phyloP scores from a whole-genome alignment of 2,888 invertebrate genomes.

The Punctoribates punctum region DNA sequence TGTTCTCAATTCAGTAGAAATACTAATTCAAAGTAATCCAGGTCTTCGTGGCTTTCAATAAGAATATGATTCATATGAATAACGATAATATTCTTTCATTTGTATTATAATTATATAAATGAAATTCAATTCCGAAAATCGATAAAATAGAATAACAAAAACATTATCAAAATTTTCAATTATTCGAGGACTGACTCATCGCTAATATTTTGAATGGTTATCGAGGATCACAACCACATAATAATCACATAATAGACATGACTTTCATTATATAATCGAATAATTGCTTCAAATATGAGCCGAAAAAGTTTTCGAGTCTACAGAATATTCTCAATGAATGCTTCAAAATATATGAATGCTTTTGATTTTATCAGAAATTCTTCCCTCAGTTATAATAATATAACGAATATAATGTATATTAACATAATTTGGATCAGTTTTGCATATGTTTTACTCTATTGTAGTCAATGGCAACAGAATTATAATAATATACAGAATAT shows the following conservation, averaged over 20 bases:
- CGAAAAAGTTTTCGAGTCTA: background rate
- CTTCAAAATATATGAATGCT: background rate
- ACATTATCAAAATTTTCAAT: no score
- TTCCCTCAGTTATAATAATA: background rate
- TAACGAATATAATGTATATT: conserved; percentile 2
- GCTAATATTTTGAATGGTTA: no score
- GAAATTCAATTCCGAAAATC: no score
- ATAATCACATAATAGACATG: background rate
- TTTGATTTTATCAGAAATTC: background rate
- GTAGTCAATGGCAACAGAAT: conserved; percentile 30
- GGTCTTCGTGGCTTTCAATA: no score
- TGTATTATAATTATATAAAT: no score
- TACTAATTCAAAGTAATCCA: background rate
- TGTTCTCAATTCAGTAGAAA: background rate
- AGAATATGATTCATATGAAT: no score
- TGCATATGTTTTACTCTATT: conserved; percentile 11
- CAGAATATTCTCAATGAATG: background rate
- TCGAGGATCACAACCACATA: no score
- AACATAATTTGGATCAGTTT: conserved; percentile 25
- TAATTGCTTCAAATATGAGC: background rate
- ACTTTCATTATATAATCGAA: background rate
- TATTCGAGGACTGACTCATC: no score
- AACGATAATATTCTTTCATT: no score
- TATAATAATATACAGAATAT: no score
- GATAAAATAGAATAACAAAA: no score